Base-by-base conservation (phyloP, 37 sponge, comb jelly and placozoan genomes). In the Halichondria panicea region DNA sequence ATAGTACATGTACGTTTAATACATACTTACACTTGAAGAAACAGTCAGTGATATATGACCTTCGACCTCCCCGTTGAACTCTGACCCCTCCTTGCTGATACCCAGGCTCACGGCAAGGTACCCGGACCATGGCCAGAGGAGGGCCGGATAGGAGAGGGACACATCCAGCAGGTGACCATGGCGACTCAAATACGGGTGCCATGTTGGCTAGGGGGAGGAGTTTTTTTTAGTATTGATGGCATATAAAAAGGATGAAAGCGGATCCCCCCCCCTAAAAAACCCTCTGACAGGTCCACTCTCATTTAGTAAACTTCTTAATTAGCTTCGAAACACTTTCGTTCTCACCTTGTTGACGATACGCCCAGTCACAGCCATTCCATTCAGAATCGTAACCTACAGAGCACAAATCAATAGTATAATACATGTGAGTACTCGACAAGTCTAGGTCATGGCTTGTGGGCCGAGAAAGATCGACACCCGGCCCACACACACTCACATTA, bases 81-180 rank as follows among this genome's bases (percentile, higher is more conserved):
- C 31, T 40, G 67, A 59, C 1, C 82, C 96, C n/a, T 79, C 70
- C 33, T 71, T 67, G 65, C 76, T n/a, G 42, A 96, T 92, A 55
- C 82, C 68, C 32, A 99, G 43, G 41, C 44, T 76, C 27, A 99
- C 77, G 39, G 94, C 92, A 27, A 99, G 72, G 69, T 93, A 93
- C 31, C 99, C 99, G 38, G 96, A 84, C 99, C 99, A 99, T n/a
- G 99, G 99, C 99, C 99, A 99, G 53, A 99, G 69, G 52, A 48
- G 44, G 50, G 79, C 8, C 0, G 95, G 79, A 74, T 96, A 96
- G 39, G 77, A 65, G 64, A 99, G 58, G 22, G 99, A 92, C 32
- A 98, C 87, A 50, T 96, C 94, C 25, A 96, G 59, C 32, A 66
- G 68, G 18, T 91, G 57, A 1, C 92, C 97, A 63, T 90, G 75